Base-by-base conservation (phyloP, 2,113 vertebrate species). In the Malaclemys terrapin region DNA sequence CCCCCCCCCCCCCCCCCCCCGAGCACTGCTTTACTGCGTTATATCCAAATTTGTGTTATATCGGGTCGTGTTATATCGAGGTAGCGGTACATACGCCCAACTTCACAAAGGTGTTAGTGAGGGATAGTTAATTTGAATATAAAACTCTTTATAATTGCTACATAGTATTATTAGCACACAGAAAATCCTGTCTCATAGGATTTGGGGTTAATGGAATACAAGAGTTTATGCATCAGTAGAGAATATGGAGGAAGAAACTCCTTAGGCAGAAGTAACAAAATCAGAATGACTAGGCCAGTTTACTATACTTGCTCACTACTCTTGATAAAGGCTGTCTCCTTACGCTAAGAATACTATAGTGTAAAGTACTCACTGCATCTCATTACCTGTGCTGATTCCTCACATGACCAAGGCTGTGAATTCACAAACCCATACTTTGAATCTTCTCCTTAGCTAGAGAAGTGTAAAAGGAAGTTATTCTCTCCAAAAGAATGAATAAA, bases 321-420 rank as follows among this genome's bases (percentile, higher is more conserved):
- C 85, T 90, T 62, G 85, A 90, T 84, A 3, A 45, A 95, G 89
- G 56, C 90, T 97, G 93, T 94, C 95, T 96, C 94, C 96, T 85
- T 95, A 93, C 96, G 96, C 8, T 86, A 22, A n/a, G 83, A 65
- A 14, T 13, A 3, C 80, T 0, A 80, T 3, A 72, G 45, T 42
- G 13, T 38, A 10, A 57, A 17, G 3, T 3, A 6, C 65, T 31
- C 79, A n/a, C 78, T 3, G 20, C 1, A 0, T 11, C 52, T 29
- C 13, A 78, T 31, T 10, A 57, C 62, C 80, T n/a, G 9, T 88
- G 31, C 10, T 2, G 42, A 14, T 35, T 3, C 82, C 16, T 4
- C 17, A 78, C 27, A 1, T 22, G 45, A 19, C 79, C 91, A 53
- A 22, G 80, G 24, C 19, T 10, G 2, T 5, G 47, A 82, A 47